Evolutionary conservation across 2,113 vertebrate genomes (phyloP).

Genomic region (Antechinus stuartii): DNA sequence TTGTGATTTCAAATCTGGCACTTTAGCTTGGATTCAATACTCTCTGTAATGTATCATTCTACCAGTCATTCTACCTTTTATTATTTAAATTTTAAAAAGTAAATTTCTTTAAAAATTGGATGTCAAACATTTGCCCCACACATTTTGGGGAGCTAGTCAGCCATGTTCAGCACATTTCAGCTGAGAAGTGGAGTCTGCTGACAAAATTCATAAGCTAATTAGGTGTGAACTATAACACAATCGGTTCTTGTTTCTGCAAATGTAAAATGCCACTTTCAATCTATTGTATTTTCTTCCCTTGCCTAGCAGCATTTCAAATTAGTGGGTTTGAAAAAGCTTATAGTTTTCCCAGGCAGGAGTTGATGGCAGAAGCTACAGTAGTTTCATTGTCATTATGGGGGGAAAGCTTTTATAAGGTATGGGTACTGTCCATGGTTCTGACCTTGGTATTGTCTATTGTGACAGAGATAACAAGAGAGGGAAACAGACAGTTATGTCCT

Average conservation of each 20-base stretch:
- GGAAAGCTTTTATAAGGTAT: not conserved
- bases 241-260: slow-evolving; percentile 32
- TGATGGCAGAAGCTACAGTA: not conserved
- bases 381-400: slow-evolving; percentile 15
- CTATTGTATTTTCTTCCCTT: not conserved
- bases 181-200: slow-evolving; percentile 24
- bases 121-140: not conserved
- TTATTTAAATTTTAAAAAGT: not conserved
- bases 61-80: not conserved
- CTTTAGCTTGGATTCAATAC: not conserved
- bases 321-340: slow-evolving; percentile 8
- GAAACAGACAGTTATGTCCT: not conserved
- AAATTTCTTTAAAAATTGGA: not conserved
- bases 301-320: slow-evolving; percentile 23
- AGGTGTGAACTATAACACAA: slow-evolving; percentile 9
- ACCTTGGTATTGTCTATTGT: not conserved
- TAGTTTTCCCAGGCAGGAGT: not conserved
- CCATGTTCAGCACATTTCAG: not conserved
- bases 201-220: slow-evolving; percentile 45
- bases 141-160: not conserved
- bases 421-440: not conserved
- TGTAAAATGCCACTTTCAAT: slow-evolving; percentile 43
- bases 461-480: not conserved
- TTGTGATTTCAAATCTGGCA: not conserved
- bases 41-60: not conserved